Percentiles rank a stretch among this genome's conserved stretches.
phyloP scores from a whole-genome alignment of 2,888 invertebrate genomes.

The Hydrotaea cyrtoneurina region DNA sequence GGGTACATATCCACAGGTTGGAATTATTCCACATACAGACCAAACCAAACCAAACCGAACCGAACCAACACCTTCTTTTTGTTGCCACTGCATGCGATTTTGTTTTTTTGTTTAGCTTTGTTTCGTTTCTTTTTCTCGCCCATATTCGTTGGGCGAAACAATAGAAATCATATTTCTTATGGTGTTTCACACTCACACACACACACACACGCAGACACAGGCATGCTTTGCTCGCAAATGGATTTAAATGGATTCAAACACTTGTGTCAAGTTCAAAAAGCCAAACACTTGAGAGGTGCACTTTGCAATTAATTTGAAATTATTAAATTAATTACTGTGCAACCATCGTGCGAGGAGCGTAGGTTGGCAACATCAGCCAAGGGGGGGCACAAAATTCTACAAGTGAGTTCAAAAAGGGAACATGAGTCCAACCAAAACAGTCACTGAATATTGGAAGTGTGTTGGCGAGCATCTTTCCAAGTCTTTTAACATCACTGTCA shows the following conservation, averaged over 20 bases:
- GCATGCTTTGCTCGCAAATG: conserved; percentile 1
- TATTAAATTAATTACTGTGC: conserved; percentile 58
- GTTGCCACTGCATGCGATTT: conserved; percentile 50
- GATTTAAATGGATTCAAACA: conserved; percentile 63
- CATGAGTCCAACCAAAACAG: too few relatives aligned
- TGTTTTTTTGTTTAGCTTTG: conserved; percentile 21
- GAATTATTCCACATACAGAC: neutral
- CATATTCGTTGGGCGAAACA: conserved; percentile 46
- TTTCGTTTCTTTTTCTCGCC: conserved; percentile 5
- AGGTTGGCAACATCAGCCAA: neutral
- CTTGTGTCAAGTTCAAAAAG: conserved; percentile 56
- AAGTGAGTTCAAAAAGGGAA: too few relatives aligned
- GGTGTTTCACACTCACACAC: neutral
- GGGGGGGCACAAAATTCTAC: too few relatives aligned
- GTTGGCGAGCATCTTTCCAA: too few relatives aligned
- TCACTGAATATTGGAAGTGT: too few relatives aligned
- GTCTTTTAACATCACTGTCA: too few relatives aligned
- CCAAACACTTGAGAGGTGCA: conserved; percentile 40
- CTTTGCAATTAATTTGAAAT: conserved; percentile 53
- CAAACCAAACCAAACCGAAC: neutral
- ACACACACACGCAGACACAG: neutral
- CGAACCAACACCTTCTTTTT: conserved; percentile 36
- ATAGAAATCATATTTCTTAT: conserved; percentile 65
- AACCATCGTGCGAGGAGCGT: conserved; percentile 34
- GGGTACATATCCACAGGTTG: too few relatives aligned